Evolutionary conservation across 2,797 vertebrate species (phyloP), one percentile per base, ranked within the genome.

Genomic region (Molothrus ater): DNA sequence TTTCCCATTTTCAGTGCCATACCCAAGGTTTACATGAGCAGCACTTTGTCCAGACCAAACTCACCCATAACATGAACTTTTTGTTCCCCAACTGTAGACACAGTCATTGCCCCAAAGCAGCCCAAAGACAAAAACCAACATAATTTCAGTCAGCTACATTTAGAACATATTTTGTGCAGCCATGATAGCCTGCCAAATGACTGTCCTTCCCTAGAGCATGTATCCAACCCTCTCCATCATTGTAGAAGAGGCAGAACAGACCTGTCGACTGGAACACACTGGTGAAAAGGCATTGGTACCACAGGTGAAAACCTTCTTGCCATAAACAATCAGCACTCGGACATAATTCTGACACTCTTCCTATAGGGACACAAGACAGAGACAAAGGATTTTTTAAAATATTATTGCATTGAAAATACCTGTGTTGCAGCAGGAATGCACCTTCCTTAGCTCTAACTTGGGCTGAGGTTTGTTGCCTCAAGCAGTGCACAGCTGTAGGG

Each of bases 311-410:
- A 99, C 98, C 95, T 99, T 99, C 34, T 99, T 99, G 97, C 99
- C 99, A 69, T 99, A 98, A 86, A 99, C 98, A 86, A 99, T 98
- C 94, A 99, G 97, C 75, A 99, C 99, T 13, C 99, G 98, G 86
- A 99, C 98, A 93, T 99, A 99, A 97, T 99, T 99, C 98, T 99
- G 99, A 98, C 99, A 99, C 89, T 99, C 99, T 82, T 98, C 98
- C 99, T 99, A 93, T 18, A 97, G 70, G 50, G 53, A 92, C 63
- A 92, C 8, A 93, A 94, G 64, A 90, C 20, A 92, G 45, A 92
- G 60, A 96, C 57, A 90, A 29, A 84, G 21, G 42, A 50, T n/a
- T 72, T 91, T 53, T 50, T 22, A 72, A 96, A 74, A 60, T 29
- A 43, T 73, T 47, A 31, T 57, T 61, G 51, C 11, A 40, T 64